Percentiles rank a stretch among this genome's conserved stretches.
phyloP scores from a whole-genome alignment of 2,113 vertebrate species.

The Solea senegalensis region DNA sequence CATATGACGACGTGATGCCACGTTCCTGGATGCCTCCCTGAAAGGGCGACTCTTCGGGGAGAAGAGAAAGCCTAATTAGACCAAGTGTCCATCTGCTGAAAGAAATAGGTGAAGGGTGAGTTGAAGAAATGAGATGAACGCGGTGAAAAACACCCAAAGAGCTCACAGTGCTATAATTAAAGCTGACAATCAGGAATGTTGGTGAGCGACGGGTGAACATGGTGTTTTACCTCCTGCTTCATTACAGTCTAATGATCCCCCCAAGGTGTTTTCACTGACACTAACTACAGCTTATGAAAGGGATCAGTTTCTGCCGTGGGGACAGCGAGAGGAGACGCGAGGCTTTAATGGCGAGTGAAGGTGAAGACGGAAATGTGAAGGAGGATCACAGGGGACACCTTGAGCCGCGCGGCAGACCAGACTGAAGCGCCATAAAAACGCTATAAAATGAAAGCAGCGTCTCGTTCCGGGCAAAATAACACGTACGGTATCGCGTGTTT shows the following conservation, averaged over 20 bases:
- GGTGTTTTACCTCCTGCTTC: slow-evolving; percentile 75
- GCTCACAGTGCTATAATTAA: slow-evolving; percentile 66
- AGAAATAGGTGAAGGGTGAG: slow-evolving; percentile 30
- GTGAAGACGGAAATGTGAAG: slow-evolving; percentile 34
- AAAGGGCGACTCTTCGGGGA: slow-evolving; percentile 25
- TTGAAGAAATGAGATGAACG: slow-evolving; percentile 52
- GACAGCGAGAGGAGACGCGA: slow-evolving; percentile 31
- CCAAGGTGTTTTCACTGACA: slow-evolving; percentile 65
- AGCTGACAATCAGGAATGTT: slow-evolving; percentile 76
- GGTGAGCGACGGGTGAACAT: slow-evolving; percentile 55
- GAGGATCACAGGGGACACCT: slow-evolving; percentile 47
- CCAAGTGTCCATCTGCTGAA: slow-evolving; percentile 54
- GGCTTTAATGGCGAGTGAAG: slow-evolving; percentile 53
- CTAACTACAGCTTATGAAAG: slow-evolving; percentile 73
- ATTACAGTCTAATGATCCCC: slow-evolving; percentile 75
- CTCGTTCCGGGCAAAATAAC: too few relatives aligned
- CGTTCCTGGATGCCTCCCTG: slow-evolving; percentile 29
- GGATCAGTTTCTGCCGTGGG: slow-evolving; percentile 55
- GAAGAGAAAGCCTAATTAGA: slow-evolving; percentile 58
- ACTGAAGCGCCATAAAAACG: background rate
- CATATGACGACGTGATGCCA: slow-evolving; percentile 47
- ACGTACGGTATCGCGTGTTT: slow-evolving; percentile 20
- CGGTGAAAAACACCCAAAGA: slow-evolving; percentile 32
- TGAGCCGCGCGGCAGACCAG: slow-evolving; percentile 37
- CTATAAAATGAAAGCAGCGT: slow-evolving; percentile 29